These are phyloP conservation scores for Elaeidobius kamerunicus DNA, from an alignment of 2,888 invertebrate genomes.

Conservation along the genomic window DNA sequence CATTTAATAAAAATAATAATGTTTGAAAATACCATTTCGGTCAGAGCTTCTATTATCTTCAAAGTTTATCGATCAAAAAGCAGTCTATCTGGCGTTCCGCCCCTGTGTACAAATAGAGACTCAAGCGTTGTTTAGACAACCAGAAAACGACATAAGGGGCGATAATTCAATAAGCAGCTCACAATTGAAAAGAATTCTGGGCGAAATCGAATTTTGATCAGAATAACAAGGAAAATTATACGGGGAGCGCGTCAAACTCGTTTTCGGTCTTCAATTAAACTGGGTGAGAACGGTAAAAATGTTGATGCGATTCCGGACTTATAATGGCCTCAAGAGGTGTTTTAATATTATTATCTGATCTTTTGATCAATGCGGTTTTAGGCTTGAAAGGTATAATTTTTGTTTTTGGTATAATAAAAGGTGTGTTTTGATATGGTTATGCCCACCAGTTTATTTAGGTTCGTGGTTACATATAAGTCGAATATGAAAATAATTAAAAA, in stretches of 20 bases:
- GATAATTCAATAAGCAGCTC: constrained; percentile 46
- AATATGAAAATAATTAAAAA: background rate
- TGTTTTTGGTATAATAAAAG: too few relatives aligned
- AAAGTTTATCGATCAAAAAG: background rate
- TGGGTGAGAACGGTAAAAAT: constrained; percentile 23
- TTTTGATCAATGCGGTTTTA: background rate
- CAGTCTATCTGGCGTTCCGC: constrained; percentile 8
- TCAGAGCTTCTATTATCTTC: constrained; percentile 1
- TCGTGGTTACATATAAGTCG: too few relatives aligned
- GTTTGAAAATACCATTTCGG: too few relatives aligned
- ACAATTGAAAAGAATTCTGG: constrained; percentile 24
- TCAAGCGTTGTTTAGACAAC: constrained; percentile 47
- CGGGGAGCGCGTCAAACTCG: constrained; percentile 13
- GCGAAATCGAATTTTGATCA: constrained; percentile 31
- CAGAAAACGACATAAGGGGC: constrained; percentile 46
- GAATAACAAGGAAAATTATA: constrained; percentile 29
- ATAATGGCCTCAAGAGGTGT: constrained; percentile 17
- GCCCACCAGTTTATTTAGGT: background rate
- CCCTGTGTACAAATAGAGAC: constrained; percentile 22
- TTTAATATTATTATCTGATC: constrained; percentile 3
- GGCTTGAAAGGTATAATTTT: background rate
- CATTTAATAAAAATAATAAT: too few relatives aligned
- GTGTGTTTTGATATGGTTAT: too few relatives aligned
- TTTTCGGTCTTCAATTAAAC: constrained; percentile 22
- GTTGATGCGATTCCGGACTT: constrained; percentile 14